These are phyloP conservation scores for Deroplatys truncata DNA, from an alignment of 2,888 invertebrate species.

Conservation along the genomic window DNA sequence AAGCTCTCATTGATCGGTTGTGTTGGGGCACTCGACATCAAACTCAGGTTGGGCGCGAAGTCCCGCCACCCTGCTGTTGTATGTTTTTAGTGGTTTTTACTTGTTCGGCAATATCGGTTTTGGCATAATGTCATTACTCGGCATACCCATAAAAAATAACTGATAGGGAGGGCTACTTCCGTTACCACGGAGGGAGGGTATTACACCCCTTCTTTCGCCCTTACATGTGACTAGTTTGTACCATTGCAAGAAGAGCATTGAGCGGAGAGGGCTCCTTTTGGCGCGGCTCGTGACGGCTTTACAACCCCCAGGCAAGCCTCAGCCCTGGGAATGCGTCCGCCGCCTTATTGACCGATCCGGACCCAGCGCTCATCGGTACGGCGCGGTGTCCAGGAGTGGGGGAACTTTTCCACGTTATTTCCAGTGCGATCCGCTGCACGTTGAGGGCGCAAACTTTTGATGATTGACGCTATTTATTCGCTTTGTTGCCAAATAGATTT, in stretches of 20 bases:
- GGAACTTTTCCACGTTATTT: constrained; percentile 34
- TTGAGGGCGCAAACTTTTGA: constrained; percentile 24
- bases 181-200: background rate
- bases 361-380: constrained; percentile 42
- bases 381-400: constrained; percentile 37
- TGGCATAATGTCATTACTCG: too few species aligned
- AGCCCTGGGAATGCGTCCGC: constrained; percentile 41
- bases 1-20: background rate
- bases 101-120: background rate
- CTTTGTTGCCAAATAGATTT: constrained; percentile 9
- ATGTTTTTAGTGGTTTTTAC: background rate
- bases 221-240: background rate
- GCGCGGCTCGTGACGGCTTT: constrained; percentile 33
- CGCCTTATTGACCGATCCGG: constrained; percentile 47
- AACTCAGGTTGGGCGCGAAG: background rate
- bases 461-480: constrained; percentile 32
- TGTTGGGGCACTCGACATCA: background rate
- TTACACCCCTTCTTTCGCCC: background rate
- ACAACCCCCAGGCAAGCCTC: constrained; percentile 36
- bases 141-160: too few species aligned
- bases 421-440: constrained; percentile 32
- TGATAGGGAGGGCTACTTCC: background rate
- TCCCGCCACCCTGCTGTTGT: background rate
- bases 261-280: background rate
- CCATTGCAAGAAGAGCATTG: constrained; percentile 14